Evolutionary conservation across 2,797 vertebrate genomes (phyloP).

Genomic region (Neosilurus hyrtlii): DNA sequence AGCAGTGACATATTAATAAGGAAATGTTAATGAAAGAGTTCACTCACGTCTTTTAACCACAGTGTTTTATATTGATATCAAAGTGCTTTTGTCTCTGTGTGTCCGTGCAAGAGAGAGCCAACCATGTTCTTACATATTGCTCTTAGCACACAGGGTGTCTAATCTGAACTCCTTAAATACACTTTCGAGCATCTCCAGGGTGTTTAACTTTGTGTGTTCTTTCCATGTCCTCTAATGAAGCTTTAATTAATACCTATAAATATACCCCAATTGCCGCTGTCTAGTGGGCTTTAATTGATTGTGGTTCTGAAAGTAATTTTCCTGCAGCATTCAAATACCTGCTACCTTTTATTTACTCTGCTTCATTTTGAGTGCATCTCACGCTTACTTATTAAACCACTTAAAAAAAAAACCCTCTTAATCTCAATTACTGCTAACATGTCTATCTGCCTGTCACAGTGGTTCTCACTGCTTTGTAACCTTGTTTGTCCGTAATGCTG

Average conservation of each 20-base stretch:
- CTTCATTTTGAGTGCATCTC: slow-evolving; percentile 27
- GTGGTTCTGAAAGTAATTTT: slow-evolving; percentile 38
- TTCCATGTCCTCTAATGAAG: slow-evolving; percentile 34
- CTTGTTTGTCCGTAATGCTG: slow-evolving; percentile 1
- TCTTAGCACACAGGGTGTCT: neutral
- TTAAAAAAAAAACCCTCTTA: neutral
- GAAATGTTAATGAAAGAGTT: neutral
- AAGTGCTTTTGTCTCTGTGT: neutral
- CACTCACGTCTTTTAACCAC: neutral
- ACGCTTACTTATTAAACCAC: slow-evolving; percentile 25
- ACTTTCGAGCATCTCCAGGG: neutral
- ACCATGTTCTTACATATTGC: neutral
- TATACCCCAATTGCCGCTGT: slow-evolving; percentile 31
- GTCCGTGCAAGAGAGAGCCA: neutral
- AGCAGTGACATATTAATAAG: neutral
- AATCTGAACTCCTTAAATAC: neutral
- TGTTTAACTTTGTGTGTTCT: slow-evolving; percentile 3
- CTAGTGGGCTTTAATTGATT: slow-evolving; percentile 45
- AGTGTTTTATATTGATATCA: neutral
- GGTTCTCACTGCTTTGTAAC: neutral
- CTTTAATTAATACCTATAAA: slow-evolving; percentile 34
- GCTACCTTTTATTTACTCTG: slow-evolving; percentile 32
- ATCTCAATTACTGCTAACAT: neutral
- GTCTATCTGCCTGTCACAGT: neutral
- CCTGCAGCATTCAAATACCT: slow-evolving; percentile 15